Conservation (phyloP, 2,888 invertebrate species). For the Syrphus vitripennis region DNA sequence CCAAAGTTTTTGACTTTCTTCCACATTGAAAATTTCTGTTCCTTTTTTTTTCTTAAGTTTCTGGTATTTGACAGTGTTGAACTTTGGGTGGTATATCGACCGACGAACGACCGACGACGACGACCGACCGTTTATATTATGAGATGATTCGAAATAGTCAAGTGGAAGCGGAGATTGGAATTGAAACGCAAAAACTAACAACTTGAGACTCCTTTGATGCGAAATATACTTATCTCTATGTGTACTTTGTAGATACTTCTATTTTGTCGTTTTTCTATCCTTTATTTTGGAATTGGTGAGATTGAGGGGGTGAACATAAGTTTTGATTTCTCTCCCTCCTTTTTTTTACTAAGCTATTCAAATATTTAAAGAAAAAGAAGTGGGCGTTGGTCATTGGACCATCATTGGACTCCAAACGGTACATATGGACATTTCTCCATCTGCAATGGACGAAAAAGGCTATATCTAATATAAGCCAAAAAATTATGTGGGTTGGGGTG, state of each 20-base stretch:
- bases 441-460: not conserved
- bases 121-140: constrained; percentile 49
- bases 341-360: constrained; percentile 43
- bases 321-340: not conserved
- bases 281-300: not conserved
- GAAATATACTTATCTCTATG: constrained; percentile 28
- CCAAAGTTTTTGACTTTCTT: constrained; percentile 44
- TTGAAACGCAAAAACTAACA: constrained; percentile 55
- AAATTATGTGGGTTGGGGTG: not conserved
- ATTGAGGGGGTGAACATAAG: not conserved
- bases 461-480: not conserved
- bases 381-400: constrained; percentile 41
- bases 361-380: constrained; percentile 51
- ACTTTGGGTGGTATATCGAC: not conserved
- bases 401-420: too few species aligned
- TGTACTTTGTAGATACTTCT: not conserved
- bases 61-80: not conserved
- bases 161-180: constrained; percentile 65
- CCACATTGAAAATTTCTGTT: constrained; percentile 23
- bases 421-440: not conserved
- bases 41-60: not conserved
- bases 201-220: constrained; percentile 60
- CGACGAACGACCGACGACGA: not conserved
- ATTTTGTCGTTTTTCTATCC: not conserved
- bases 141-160: constrained; percentile 59